Percentiles rank a stretch among this genome's conserved stretches.
Evolutionary conservation across 2,888 invertebrate species (phyloP).

Genomic region (Drosophila kanekoi): DNA sequence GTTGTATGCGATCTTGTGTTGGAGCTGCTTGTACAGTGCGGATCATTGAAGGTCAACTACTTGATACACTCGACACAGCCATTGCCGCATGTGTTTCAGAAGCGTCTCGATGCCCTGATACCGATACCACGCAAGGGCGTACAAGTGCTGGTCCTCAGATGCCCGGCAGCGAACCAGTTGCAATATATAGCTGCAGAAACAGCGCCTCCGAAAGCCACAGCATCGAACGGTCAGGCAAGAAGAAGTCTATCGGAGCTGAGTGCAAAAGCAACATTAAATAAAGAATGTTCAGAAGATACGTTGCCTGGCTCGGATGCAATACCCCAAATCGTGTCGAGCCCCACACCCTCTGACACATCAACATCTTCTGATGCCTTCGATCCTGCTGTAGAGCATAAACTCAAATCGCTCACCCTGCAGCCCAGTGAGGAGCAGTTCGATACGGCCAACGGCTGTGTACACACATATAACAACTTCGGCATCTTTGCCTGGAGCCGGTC

Average conservation of each 20-base stretch:
- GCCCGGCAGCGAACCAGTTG: neutral
- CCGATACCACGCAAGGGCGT: neutral
- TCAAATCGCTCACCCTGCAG: too few relatives aligned
- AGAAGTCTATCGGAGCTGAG: too few relatives aligned
- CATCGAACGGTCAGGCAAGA: neutral
- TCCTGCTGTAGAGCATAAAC: too few relatives aligned
- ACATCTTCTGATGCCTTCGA: neutral
- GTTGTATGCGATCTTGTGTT: constrained; percentile 28
- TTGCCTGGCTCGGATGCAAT: too few relatives aligned
- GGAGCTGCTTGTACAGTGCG: neutral
- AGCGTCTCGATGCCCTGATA: constrained; percentile 19
- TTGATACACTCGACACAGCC: constrained; percentile 27
- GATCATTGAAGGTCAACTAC: constrained; percentile 9
- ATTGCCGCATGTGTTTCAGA: constrained; percentile 28
- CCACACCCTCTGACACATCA: neutral
- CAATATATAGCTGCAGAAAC: neutral
- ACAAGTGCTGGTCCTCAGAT: constrained; percentile 17
- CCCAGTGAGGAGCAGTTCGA: neutral
- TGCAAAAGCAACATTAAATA: neutral
- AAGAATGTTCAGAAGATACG: neutral
- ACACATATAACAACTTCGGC: constrained; percentile 13
- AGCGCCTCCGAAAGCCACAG: neutral
- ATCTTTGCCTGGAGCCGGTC: constrained; percentile 28
- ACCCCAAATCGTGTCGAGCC: neutral
- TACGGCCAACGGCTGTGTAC: neutral